These are phyloP conservation scores for Nannoperca australis DNA, from an alignment of 2,797 vertebrate genomes.

Conservation along the genomic window DNA sequence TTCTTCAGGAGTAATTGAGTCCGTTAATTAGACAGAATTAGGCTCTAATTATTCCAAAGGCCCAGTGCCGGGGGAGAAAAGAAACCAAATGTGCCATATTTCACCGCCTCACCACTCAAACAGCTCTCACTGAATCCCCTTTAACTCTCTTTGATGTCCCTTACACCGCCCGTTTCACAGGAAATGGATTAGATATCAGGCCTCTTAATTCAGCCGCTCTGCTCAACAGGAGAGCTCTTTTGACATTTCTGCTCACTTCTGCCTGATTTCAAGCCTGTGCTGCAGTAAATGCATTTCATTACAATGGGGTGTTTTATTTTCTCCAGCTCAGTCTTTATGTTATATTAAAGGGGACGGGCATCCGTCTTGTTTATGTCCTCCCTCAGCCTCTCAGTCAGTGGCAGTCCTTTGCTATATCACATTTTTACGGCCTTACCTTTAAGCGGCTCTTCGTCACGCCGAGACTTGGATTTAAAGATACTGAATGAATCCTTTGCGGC, in stretches of 20 bases:
- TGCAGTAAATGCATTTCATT: conserved; percentile 85
- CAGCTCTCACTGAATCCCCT: conserved; percentile 76
- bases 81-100: conserved; percentile 83
- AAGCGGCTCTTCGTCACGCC: conserved; percentile 78
- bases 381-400: conserved; percentile 78
- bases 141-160: conserved; percentile 85
- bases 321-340: conserved; percentile 82
- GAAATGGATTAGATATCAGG: conserved; percentile 85
- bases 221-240: conserved; percentile 82
- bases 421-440: conserved; percentile 82
- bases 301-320: conserved; percentile 84
- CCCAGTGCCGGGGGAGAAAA: conserved; percentile 82
- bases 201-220: conserved; percentile 77
- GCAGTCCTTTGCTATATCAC: conserved; percentile 83
- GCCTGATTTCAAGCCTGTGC: conserved; percentile 80
- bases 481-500: conserved; percentile 67
- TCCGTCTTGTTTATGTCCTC: conserved; percentile 86
- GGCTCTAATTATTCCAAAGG: conserved; percentile 88
- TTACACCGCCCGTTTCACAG: conserved; percentile 79
- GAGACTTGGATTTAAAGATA: conserved; percentile 76
- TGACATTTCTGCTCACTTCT: conserved; percentile 81
- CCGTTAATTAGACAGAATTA: conserved; percentile 90
- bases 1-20: conserved; percentile 89
- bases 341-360: conserved; percentile 83
- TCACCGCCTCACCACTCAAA: conserved; percentile 78